A percentile compares a stretch with the other conserved stretches of the same genome.
Conservation (phyloP, 2,113 vertebrate species). For the Corydoras maculifer region DNA sequence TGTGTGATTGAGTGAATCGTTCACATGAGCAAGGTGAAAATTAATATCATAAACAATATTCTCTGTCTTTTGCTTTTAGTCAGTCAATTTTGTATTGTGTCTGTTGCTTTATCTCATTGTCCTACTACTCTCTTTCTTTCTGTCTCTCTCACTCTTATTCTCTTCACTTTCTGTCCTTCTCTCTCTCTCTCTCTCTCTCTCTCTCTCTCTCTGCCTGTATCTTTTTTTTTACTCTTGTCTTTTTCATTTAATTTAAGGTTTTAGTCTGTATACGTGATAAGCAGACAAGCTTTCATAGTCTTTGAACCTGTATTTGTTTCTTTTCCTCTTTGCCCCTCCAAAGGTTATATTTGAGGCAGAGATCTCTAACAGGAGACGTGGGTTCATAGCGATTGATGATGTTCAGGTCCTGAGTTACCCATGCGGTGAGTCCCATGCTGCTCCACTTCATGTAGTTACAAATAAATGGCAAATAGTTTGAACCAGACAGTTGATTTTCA, state of each 20-base stretch:
- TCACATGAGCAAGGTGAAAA: constrained; percentile 16
- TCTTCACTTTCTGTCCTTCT: neutral
- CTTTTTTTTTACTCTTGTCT: neutral
- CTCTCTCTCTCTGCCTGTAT: neutral
- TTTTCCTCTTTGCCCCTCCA: neutral
- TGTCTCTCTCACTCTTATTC: neutral
- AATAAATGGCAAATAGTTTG: too few relatives aligned
- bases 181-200: constrained; percentile 22
- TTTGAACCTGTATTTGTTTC: neutral
- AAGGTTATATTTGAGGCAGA: constrained; percentile 99
- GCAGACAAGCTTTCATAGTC: neutral
- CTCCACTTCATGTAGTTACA: too few relatives aligned
- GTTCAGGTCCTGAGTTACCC: constrained; percentile 98
- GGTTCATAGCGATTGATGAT: constrained; percentile 96
- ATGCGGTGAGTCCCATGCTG: constrained; percentile 79
- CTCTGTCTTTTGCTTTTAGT: constrained; percentile 37
- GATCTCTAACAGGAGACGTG: constrained; percentile 83
- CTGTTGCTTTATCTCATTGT: neutral
- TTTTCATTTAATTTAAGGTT: too few relatives aligned
- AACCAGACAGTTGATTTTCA: too few relatives aligned
- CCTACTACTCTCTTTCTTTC: constrained; percentile 1
- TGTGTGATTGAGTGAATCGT: constrained; percentile 1
- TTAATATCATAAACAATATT: constrained; percentile 33
- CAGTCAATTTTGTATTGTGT: constrained; percentile 25
- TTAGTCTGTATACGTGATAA: too few relatives aligned